phyloP scores from a whole-genome alignment of 2,797 vertebrate species.

The Poecilia gillii region DNA sequence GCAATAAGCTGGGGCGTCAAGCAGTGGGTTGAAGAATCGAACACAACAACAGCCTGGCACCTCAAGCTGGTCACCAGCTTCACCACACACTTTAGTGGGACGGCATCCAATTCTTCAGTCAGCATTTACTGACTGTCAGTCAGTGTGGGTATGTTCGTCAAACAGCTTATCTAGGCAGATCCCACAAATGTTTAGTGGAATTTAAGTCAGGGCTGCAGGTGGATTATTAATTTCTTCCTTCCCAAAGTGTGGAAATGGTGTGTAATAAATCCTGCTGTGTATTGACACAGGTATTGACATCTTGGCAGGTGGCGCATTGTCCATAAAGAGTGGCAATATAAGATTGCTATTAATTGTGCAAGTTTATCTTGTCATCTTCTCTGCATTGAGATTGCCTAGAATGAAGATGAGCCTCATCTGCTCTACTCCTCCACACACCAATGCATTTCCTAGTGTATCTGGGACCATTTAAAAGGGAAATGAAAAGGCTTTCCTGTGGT shows the following conservation, averaged over 20 bases:
- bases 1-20: not conserved
- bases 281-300: too few species aligned
- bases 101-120: not conserved
- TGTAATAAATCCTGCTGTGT: not conserved
- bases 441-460: not conserved
- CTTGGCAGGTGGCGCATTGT: not conserved
- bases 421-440: not conserved
- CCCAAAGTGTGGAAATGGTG: not conserved
- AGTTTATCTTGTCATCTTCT: not conserved
- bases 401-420: not conserved
- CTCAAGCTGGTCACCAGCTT: not conserved
- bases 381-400: not conserved
- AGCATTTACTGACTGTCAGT: not conserved
- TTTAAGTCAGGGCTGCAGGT: not conserved
- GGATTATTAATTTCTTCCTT: not conserved
- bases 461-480: not conserved
- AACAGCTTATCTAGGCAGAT: not conserved
- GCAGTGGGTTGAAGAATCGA: not conserved
- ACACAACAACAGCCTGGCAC: not conserved
- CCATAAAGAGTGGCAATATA: not conserved
- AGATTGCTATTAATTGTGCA: not conserved
- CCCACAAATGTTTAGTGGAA: not conserved
- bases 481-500: not conserved
- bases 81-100: not conserved
- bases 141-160: not conserved